phyloP scores from a whole-genome alignment of 2,888 invertebrate genomes.

The Harpalus rubripes region DNA sequence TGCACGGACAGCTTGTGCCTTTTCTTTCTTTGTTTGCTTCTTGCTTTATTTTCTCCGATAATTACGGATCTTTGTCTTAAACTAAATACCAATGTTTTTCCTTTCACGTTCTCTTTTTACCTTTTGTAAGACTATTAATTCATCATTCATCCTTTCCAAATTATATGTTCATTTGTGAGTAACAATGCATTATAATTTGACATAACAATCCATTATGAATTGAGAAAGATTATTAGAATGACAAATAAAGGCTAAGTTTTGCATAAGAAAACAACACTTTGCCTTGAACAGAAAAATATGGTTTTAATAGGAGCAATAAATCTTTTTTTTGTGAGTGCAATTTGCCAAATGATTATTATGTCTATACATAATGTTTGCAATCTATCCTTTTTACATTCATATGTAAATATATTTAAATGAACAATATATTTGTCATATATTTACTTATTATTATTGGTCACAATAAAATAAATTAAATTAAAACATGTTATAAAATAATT shows the following conservation, averaged over 20 bases:
- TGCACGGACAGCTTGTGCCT: conserved; percentile 25
- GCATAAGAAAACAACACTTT: conserved; percentile 15
- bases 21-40: conserved; percentile 9
- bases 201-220: conserved; percentile 32
- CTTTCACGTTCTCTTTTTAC: conserved; percentile 11
- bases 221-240: conserved; percentile 3
- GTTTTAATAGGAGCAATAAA: neutral
- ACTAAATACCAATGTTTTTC: conserved; percentile 39
- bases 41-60: conserved; percentile 11
- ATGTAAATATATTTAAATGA: neutral
- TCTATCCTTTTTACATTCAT: neutral
- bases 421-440: neutral
- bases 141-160: conserved; percentile 19
- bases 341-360: conserved; percentile 1
- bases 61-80: conserved; percentile 31
- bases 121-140: conserved; percentile 5
- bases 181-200: conserved; percentile 42
- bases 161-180: conserved; percentile 30
- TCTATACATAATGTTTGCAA: neutral
- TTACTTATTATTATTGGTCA: neutral
- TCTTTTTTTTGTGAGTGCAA: conserved; percentile 2
- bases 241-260: conserved; percentile 2
- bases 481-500: too few relatives aligned
- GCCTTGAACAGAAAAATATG: conserved; percentile 28
- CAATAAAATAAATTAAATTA: neutral